Conservation (phyloP, 2,113 vertebrate genomes). For the Cheilinus undulatus region DNA sequence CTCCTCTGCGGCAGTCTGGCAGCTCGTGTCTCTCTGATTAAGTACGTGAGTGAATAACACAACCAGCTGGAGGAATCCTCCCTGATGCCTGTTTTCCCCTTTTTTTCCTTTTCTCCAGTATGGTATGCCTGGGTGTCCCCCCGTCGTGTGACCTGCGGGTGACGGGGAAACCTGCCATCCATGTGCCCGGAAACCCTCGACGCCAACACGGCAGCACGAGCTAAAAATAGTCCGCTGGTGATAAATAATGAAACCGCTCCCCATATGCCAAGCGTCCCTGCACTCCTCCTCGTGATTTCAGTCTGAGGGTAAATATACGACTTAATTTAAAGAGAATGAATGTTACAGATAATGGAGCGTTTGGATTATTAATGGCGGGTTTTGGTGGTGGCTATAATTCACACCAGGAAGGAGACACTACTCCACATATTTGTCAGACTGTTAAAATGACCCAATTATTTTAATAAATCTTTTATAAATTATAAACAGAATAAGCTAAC, state of each 20-base stretch:
- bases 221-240: conserved; percentile 74
- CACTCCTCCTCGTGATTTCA: conserved; percentile 27
- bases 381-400: not conserved
- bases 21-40: conserved; percentile 47
- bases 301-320: conserved; percentile 30
- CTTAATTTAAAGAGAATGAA: conserved; percentile 24
- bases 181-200: conserved; percentile 73
- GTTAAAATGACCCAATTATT: too few species aligned
- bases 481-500: too few species aligned
- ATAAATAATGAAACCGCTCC: conserved; percentile 76
- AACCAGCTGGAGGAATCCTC: conserved; percentile 47
- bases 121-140: conserved; percentile 54
- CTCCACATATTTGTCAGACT: not conserved
- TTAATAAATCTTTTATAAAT: not conserved
- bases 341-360: not conserved
- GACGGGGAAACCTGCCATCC: conserved; percentile 78
- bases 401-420: not conserved
- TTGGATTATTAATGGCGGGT: not conserved
- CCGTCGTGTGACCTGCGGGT: conserved; percentile 67
- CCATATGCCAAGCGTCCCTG: conserved; percentile 59
- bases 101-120: not conserved
- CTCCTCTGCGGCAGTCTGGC: conserved; percentile 26
- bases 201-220: conserved; percentile 57
- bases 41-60: conserved; percentile 55
- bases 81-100: conserved; percentile 19